Evolutionary conservation across 2,797 vertebrate species (phyloP).

Genomic region (Valencia hispanica): DNA sequence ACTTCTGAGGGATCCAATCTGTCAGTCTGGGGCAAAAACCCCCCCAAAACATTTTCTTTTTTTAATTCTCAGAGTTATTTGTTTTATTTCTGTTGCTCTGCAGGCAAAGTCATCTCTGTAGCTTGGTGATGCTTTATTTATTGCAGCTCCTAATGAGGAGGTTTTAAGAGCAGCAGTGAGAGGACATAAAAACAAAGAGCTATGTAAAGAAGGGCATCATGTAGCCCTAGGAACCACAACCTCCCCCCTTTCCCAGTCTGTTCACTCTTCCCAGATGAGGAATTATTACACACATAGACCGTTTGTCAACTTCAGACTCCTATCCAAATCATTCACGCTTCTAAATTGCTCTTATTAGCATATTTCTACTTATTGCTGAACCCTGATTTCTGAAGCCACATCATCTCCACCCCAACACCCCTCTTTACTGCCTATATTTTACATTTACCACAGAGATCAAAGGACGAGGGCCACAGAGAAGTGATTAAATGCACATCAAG

Average conservation of each 20-base stretch:
- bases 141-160: slow-evolving; percentile 29
- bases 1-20: slow-evolving; percentile 44
- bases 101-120: neutral
- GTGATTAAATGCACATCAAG: slow-evolving; percentile 76
- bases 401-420: slow-evolving; percentile 11
- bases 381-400: slow-evolving; percentile 32
- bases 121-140: slow-evolving; percentile 48
- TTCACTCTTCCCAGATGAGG: slow-evolving; percentile 17
- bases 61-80: slow-evolving; percentile 3
- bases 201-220: slow-evolving; percentile 55
- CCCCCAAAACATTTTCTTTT: too few relatives aligned
- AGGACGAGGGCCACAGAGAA: slow-evolving; percentile 68
- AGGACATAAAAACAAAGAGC: slow-evolving; percentile 62
- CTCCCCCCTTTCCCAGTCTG: slow-evolving; percentile 9
- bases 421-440: slow-evolving; percentile 45
- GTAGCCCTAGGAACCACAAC: slow-evolving; percentile 56
- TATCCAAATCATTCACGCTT: slow-evolving; percentile 58
- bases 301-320: slow-evolving; percentile 63
- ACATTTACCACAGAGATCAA: slow-evolving; percentile 76
- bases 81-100: neutral
- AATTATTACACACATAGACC: slow-evolving; percentile 59
- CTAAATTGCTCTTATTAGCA: slow-evolving; percentile 48
- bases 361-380: slow-evolving; percentile 48
- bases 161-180: slow-evolving; percentile 34
- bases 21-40: slow-evolving; percentile 36